phyloP scores from a whole-genome alignment of 2,888 invertebrate species.

The Strigamia transsilvanica region DNA sequence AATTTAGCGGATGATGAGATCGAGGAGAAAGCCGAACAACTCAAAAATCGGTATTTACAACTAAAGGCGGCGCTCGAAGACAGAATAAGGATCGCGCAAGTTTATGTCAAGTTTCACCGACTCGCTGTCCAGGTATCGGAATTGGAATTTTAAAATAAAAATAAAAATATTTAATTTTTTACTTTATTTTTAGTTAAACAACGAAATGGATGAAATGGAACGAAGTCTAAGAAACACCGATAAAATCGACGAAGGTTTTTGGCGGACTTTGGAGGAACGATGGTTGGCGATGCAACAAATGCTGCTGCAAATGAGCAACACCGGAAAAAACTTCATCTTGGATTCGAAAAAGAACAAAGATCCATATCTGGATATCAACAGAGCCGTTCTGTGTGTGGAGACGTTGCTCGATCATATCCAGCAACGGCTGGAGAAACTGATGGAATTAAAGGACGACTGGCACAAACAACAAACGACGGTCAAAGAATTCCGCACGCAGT shows the following conservation, averaged over 20 bases:
- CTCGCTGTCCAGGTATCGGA: slow-evolving; percentile 70
- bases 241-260: slow-evolving; percentile 65
- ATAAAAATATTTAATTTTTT: background rate
- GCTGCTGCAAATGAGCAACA: slow-evolving; percentile 73
- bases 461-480: slow-evolving; percentile 71
- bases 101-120: slow-evolving; percentile 77
- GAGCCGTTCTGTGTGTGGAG: slow-evolving; percentile 74
- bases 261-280: slow-evolving; percentile 69
- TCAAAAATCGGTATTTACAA: slow-evolving; percentile 62
- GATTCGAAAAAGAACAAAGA: slow-evolving; percentile 72
- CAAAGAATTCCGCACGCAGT: slow-evolving; percentile 67
- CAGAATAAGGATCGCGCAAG: slow-evolving; percentile 72
- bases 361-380: slow-evolving; percentile 74
- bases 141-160: background rate
- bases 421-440: slow-evolving; percentile 72
- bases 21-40: slow-evolving; percentile 61
- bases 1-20: slow-evolving; percentile 71
- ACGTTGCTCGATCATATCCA: slow-evolving; percentile 74
- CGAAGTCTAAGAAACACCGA: slow-evolving; percentile 68
- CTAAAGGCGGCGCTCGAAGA: slow-evolving; percentile 62
- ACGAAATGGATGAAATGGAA: slow-evolving; percentile 74
- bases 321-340: slow-evolving; percentile 74
- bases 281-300: slow-evolving; percentile 73
- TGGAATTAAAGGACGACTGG: slow-evolving; percentile 77
- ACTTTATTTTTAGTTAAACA: slow-evolving; percentile 65